phyloP scores from a whole-genome alignment of 2,113 vertebrate genomes.

The Etheostoma cragini region DNA sequence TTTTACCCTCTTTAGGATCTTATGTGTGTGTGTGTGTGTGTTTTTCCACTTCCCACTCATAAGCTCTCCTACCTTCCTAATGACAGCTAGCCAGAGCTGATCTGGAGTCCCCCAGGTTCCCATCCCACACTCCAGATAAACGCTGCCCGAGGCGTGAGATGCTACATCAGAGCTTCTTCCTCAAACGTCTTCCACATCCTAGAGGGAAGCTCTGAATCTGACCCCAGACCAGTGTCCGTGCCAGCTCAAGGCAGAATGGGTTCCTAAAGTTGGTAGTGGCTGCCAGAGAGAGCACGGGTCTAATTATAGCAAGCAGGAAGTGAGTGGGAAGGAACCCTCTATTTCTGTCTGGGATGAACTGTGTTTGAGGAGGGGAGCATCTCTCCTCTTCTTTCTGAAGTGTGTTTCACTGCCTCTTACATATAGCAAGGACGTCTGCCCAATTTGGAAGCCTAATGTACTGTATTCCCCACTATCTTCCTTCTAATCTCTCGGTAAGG shows the following conservation, averaged over 20 bases:
- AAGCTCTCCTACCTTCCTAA: conserved; percentile 57
- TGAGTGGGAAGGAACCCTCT: conserved; percentile 62
- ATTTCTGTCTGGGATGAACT: conserved; percentile 54
- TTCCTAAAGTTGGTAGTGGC: conserved; percentile 53
- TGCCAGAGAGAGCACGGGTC: conserved; percentile 51
- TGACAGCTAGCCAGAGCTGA: conserved; percentile 45
- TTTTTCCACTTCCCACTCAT: conserved; percentile 48
- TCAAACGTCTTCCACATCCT: conserved; percentile 47
- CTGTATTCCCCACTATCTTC: conserved; percentile 37
- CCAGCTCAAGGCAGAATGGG: conserved; percentile 41
- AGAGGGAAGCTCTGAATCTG: conserved; percentile 52
- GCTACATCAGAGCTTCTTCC: conserved; percentile 21
- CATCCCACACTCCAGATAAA: conserved; percentile 50
- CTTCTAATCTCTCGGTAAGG: conserved; percentile 55
- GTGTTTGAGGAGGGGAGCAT: conserved; percentile 35
- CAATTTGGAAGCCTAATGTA: conserved; percentile 32
- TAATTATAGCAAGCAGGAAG: conserved; percentile 80
- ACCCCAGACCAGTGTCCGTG: conserved; percentile 40
- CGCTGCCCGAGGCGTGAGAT: conserved; percentile 31
- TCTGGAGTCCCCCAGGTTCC: conserved; percentile 55
- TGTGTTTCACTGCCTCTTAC: conserved; percentile 25
- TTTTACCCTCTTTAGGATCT: conserved; percentile 48
- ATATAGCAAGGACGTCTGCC: conserved; percentile 28
- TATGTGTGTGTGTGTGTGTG: conserved; percentile 30
- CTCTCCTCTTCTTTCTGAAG: conserved; percentile 23